These are phyloP conservation scores for Rhinogobio ventralis DNA, from an alignment of 2,797 vertebrate genomes.

Conservation along the genomic window DNA sequence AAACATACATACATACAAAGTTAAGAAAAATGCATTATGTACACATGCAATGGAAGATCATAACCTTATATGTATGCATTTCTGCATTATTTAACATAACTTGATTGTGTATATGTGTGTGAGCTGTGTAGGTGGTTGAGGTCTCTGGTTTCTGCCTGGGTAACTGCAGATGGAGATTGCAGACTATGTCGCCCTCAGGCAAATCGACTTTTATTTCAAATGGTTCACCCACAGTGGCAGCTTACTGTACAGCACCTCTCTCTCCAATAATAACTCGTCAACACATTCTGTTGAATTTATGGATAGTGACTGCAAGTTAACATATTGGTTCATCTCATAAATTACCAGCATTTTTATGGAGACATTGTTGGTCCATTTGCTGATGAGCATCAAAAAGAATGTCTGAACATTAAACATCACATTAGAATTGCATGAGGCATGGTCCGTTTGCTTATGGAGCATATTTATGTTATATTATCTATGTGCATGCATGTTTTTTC, in stretches of 20 bases:
- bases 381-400: constrained; percentile 10
- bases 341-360: constrained; percentile 29
- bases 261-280: constrained; percentile 41
- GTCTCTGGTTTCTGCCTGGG: constrained; percentile 23
- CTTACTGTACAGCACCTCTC: constrained; percentile 32
- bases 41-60: neutral
- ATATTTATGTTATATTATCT: no score
- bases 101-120: constrained; percentile 2
- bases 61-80: constrained; percentile 19
- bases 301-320: constrained; percentile 14
- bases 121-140: constrained; percentile 29
- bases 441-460: neutral
- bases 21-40: neutral
- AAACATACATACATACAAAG: constrained; percentile 5
- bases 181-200: constrained; percentile 37
- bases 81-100: constrained; percentile 48
- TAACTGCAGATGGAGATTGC: constrained; percentile 35
- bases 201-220: constrained; percentile 51
- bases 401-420: neutral
- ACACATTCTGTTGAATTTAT: constrained; percentile 39
- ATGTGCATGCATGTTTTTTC: neutral
- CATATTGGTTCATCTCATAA: constrained; percentile 36
- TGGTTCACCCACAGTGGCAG: constrained; percentile 23
- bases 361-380: constrained; percentile 34
- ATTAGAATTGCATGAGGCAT: neutral